phyloP scores from a whole-genome alignment of 2,888 invertebrate genomes.

The Biston betularia region DNA sequence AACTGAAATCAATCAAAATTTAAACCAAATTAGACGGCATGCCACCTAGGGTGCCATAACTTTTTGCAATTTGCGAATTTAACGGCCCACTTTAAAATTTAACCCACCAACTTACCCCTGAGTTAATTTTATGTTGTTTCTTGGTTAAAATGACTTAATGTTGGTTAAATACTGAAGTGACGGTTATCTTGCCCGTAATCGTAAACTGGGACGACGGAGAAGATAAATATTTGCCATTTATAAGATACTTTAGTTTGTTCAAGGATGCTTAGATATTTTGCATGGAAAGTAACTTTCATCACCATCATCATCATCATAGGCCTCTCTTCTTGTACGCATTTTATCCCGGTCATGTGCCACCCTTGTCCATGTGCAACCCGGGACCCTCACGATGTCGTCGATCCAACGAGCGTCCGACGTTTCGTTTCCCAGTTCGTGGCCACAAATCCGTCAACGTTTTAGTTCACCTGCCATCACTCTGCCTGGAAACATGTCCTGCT shows the following conservation, averaged over 20 bases:
- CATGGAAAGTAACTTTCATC: no score
- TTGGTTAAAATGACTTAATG: slow-evolving; percentile 21
- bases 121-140: slow-evolving; percentile 40
- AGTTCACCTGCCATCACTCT: no score
- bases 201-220: slow-evolving; percentile 15
- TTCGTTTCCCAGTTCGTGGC: no score
- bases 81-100: slow-evolving; percentile 55
- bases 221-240: slow-evolving; percentile 10
- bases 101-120: slow-evolving; percentile 54
- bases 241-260: neutral
- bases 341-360: no score
- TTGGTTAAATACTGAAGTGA: slow-evolving; percentile 33
- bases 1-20: slow-evolving; percentile 65
- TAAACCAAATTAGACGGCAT: slow-evolving; percentile 52
- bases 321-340: no score
- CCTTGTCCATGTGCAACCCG: no score
- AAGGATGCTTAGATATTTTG: no score
- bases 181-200: slow-evolving; percentile 25
- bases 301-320: no score
- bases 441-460: no score
- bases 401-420: no score
- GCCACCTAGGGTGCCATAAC: slow-evolving; percentile 53
- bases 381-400: no score
- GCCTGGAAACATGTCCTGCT: no score
- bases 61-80: slow-evolving; percentile 60